These are phyloP conservation scores for Falco columbarius DNA, from an alignment of 2,797 vertebrate species.

Conservation along the genomic window DNA sequence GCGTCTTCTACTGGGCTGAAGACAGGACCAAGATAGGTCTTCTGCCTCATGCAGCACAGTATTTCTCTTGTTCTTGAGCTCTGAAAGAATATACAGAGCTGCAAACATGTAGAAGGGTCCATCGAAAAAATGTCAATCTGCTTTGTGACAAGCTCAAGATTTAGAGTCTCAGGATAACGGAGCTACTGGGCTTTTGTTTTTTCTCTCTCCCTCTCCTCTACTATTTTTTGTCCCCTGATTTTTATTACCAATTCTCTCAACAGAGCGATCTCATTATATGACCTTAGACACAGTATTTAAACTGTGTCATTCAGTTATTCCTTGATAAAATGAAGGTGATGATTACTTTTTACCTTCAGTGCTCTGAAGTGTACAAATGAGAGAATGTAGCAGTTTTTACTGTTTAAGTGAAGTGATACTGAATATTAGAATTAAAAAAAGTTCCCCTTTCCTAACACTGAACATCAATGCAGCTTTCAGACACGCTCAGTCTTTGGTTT, in stretches of 20 bases:
- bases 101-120: neutral
- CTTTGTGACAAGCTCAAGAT: neutral
- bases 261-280: neutral
- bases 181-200: neutral
- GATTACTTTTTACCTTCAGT: neutral
- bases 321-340: neutral
- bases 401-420: neutral
- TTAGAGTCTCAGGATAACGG: neutral
- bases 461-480: neutral
- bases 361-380: neutral
- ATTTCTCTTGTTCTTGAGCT: neutral
- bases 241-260: neutral
- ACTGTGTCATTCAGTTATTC: neutral
- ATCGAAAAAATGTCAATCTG: neutral
- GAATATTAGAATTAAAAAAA: neutral
- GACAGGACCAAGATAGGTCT: neutral
- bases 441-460: neutral
- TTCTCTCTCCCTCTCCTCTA: neutral
- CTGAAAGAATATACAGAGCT: neutral
- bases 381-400: neutral
- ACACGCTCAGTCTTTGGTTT: neutral
- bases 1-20: neutral
- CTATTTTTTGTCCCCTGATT: neutral
- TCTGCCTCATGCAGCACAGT: neutral
- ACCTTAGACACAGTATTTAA: neutral